Evolutionary conservation across 2,888 invertebrate genomes (phyloP).

Genomic region (Trachelus iudaicus): DNA sequence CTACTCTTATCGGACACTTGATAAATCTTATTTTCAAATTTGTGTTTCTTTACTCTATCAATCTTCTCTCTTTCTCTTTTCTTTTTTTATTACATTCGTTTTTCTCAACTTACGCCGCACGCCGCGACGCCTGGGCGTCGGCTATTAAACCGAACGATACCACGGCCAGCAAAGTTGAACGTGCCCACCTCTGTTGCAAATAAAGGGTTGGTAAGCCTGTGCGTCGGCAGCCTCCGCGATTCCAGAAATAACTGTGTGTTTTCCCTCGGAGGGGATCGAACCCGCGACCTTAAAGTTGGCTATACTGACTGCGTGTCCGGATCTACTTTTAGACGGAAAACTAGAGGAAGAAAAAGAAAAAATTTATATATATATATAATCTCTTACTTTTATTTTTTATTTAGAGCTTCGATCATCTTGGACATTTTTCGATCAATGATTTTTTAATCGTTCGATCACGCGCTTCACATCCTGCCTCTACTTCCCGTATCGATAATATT

Average conservation of each 20-base stretch:
- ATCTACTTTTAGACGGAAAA: slow-evolving; percentile 4
- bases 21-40: too few species aligned
- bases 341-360: neutral
- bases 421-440: too few species aligned
- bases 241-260: slow-evolving; percentile 59
- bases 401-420: too few species aligned
- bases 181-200: slow-evolving; percentile 23
- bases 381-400: too few species aligned
- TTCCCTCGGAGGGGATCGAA: slow-evolving; percentile 60
- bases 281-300: slow-evolving; percentile 51
- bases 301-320: slow-evolving; percentile 4
- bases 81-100: too few species aligned
- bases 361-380: neutral
- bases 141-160: slow-evolving; percentile 1
- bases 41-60: too few species aligned
- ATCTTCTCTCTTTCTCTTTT: too few species aligned
- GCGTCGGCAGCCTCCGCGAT: slow-evolving; percentile 37
- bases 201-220: slow-evolving; percentile 25
- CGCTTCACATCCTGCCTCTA: too few species aligned
- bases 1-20: too few species aligned
- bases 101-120: neutral
- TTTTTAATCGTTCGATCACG: too few species aligned
- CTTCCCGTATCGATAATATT: too few species aligned
- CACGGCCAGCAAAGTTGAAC: slow-evolving; percentile 27
- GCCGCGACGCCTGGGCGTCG: slow-evolving; percentile 9